Conservation (phyloP, 2,888 invertebrate genomes). For the Philereme transversata region DNA sequence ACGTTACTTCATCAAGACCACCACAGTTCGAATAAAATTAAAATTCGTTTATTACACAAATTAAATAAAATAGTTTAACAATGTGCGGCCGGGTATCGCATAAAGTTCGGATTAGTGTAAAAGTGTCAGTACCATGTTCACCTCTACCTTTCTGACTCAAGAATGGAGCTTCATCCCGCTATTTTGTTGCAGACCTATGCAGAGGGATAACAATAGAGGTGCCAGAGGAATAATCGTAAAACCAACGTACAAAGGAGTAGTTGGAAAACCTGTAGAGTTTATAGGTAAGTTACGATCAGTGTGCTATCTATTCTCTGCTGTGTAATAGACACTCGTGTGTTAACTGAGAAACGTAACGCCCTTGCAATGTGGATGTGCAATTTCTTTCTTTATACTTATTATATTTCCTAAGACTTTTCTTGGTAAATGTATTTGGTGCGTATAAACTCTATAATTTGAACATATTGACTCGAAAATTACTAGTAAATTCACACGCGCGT, state of each 20-base stretch:
- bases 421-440: background rate
- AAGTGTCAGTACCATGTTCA: slow-evolving; percentile 35
- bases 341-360: slow-evolving; percentile 10
- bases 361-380: slow-evolving; percentile 15
- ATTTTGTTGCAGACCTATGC: slow-evolving; percentile 72
- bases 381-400: slow-evolving; percentile 9
- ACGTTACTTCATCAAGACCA: background rate
- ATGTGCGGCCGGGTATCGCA: slow-evolving; percentile 22
- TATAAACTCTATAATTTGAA: no score
- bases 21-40: background rate
- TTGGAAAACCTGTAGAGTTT: slow-evolving; percentile 97
- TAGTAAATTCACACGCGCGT: no score
- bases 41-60: slow-evolving; percentile 1
- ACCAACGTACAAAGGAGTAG: slow-evolving; percentile 87
- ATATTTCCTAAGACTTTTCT: slow-evolving; percentile 1
- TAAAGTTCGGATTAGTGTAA: slow-evolving; percentile 33
- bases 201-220: slow-evolving; percentile 89
- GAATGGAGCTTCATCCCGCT: slow-evolving; percentile 31
- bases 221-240: slow-evolving; percentile 94
- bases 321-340: slow-evolving; percentile 15
- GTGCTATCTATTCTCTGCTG: slow-evolving; percentile 9
- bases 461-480: no score
- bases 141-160: slow-evolving; percentile 22
- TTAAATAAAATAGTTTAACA: slow-evolving; percentile 18
- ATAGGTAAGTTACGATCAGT: slow-evolving; percentile 87